A percentile compares a stretch with the other conserved stretches of the same genome.
Conservation (phyloP, 2,113 vertebrate genomes). For the Nothocercus julius region DNA sequence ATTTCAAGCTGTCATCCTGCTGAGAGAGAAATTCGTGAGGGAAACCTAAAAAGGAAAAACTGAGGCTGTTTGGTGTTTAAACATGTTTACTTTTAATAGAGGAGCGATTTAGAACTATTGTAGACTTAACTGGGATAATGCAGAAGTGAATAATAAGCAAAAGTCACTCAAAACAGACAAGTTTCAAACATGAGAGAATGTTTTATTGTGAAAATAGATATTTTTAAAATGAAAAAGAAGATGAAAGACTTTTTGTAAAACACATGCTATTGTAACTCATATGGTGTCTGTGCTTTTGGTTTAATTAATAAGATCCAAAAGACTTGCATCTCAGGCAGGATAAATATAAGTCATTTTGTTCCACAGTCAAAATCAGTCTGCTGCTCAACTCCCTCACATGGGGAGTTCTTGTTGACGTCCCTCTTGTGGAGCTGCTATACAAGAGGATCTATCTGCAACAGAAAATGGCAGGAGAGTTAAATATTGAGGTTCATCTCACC, state of each 20-base stretch:
- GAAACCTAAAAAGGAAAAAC: constrained; percentile 53
- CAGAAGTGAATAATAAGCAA: constrained; percentile 55
- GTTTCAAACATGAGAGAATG: constrained; percentile 71
- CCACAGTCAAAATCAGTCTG: constrained; percentile 35
- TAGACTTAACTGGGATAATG: constrained; percentile 72
- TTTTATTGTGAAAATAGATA: constrained; percentile 63
- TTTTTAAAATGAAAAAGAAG: constrained; percentile 63
- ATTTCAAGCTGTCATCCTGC: constrained; percentile 66
- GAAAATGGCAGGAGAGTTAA: neutral
- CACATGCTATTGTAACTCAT: constrained; percentile 69
- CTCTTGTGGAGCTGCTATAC: neutral
- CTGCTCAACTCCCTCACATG: constrained; percentile 27
- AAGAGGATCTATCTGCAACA: neutral
- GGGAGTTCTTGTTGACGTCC: constrained; percentile 4
- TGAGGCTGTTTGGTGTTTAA: constrained; percentile 68
- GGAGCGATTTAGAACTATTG: constrained; percentile 71
- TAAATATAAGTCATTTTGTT: constrained; percentile 64
- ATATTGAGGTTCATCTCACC: neutral
- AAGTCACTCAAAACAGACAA: constrained; percentile 74
- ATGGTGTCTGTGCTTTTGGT: constrained; percentile 53
- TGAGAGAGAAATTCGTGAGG: constrained; percentile 69
- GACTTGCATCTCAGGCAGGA: constrained; percentile 61
- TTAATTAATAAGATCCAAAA: constrained; percentile 70
- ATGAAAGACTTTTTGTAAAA: constrained; percentile 68
- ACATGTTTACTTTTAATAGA: constrained; percentile 73